A percentile compares a stretch with the other conserved stretches of the same genome.
These are phyloP conservation scores for Phylloscopus whistleri DNA, from an alignment of 2,113 vertebrate species.

Conservation along the genomic window DNA sequence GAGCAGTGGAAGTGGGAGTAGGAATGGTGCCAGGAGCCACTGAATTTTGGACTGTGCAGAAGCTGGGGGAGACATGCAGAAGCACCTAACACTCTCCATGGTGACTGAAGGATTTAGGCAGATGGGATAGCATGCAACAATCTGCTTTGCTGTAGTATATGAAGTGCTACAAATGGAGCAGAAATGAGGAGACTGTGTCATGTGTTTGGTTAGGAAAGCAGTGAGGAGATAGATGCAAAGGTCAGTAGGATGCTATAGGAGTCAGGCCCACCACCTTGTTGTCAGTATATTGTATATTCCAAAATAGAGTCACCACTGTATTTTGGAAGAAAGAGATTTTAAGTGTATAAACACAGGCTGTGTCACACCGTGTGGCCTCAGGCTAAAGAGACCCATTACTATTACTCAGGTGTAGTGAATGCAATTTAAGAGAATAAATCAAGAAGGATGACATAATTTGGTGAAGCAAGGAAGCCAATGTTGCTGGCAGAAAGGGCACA, in stretches of 20 bases:
- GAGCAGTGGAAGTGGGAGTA: not conserved
- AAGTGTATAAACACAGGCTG: not conserved
- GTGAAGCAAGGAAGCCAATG: not conserved
- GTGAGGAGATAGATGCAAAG: not conserved
- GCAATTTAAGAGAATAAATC: not conserved
- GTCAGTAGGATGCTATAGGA: not conserved
- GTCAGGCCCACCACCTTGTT: not conserved
- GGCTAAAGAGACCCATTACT: not conserved
- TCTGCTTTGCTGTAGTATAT: not conserved
- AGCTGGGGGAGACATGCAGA: not conserved
- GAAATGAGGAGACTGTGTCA: not conserved
- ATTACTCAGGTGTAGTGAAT: not conserved
- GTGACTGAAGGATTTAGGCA: not conserved
- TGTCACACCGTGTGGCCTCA: not conserved
- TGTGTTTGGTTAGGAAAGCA: not conserved
- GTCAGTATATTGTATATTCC: not conserved
- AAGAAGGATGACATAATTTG: not conserved
- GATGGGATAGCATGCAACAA: not conserved
- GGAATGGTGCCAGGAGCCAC: not conserved
- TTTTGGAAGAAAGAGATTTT: not conserved
- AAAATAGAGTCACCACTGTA: not conserved
- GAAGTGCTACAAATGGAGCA: not conserved
- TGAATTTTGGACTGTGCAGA: not conserved
- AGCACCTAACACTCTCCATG: not conserved
- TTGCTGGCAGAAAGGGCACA: not conserved